Evolutionary conservation across 1,140 invertebrate species (phyloP), one percentile per base, ranked within the genome.

Genomic region (Drosophila virilis): DNA sequence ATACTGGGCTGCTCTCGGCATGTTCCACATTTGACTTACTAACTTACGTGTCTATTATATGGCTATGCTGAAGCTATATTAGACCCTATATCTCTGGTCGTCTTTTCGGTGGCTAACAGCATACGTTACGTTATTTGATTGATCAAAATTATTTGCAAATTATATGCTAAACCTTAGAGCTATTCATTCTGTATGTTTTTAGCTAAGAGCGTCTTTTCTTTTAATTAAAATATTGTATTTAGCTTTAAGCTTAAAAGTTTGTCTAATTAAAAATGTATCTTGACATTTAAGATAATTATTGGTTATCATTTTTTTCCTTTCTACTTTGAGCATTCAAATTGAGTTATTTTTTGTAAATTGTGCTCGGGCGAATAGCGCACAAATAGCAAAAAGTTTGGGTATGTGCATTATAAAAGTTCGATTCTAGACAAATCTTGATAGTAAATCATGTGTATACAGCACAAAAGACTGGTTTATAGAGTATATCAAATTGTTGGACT

Each of bases 401-500:
- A 58, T 74, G 50, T 35, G 65, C 52, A 43, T 67, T 81, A 61
- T 59, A 76, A 81, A 77, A 74, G 10, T 37, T 54, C 32, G 58
- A 55, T 46, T 50, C 32, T 58, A 59, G 48, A 42, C 28, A 28
- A 58, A 43, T 42, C 50, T 61, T 22, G 48, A 52, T 60, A 54
- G 42, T 67, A 46, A 37, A 28, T 28, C 7, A 55, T 55, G 8
- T 55, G 35, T 43, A 58, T 43, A 58, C 43, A 32, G 35, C 57
- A 50, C 52, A 71, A 40, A 65, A 57, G 51, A 51, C 12, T 61
- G 37, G 13, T 10, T 32, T 64, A 69, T 67, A 82, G 35, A 71
- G 66, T 65, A 50, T 84, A 85, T 77, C 64, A 78, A 85, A 75
- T 80, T 68, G 62, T 57, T 54, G 64, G 77, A 85, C 73, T 66